Conservation (phyloP, 2,888 invertebrate species). For the Agriopis marginaria region DNA sequence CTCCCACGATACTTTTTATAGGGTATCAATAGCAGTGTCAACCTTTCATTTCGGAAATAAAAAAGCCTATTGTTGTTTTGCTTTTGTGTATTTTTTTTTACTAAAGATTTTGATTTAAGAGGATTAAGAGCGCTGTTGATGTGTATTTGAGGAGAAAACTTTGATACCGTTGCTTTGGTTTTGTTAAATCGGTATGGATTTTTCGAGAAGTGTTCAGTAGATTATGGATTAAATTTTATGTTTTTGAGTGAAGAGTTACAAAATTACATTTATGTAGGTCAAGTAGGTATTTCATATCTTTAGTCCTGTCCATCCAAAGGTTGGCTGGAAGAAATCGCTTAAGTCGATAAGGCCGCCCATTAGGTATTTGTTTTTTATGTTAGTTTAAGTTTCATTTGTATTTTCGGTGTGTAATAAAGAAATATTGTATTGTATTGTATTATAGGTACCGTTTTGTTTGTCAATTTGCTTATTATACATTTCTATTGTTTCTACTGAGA, state of each 20-base stretch:
- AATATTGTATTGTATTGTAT: too few relatives aligned
- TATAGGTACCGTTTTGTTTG: too few relatives aligned
- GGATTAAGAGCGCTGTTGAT: constrained; percentile 71
- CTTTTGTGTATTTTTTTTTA: constrained; percentile 58
- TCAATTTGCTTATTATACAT: too few relatives aligned
- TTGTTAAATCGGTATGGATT: constrained; percentile 18
- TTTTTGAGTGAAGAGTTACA: not conserved
- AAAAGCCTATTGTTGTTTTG: constrained; percentile 51
- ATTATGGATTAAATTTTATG: constrained; percentile 6
- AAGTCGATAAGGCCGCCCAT: too few relatives aligned
- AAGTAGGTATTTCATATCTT: too few relatives aligned
- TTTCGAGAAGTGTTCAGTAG: constrained; percentile 24
- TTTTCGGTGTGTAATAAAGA: too few relatives aligned
- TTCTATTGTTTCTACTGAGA: too few relatives aligned
- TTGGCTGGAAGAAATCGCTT: too few relatives aligned
- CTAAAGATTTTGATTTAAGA: constrained; percentile 63
- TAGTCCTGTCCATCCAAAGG: too few relatives aligned
- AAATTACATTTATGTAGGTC: too few relatives aligned
- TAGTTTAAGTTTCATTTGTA: too few relatives aligned
- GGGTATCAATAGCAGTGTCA: constrained; percentile 60
- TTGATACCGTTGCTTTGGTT: constrained; percentile 51
- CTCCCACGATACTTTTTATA: constrained; percentile 63
- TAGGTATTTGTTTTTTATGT: too few relatives aligned
- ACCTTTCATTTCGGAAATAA: constrained; percentile 48
- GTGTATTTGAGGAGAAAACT: constrained; percentile 59